phyloP scores from a whole-genome alignment of 2,888 invertebrate genomes.

The Hyposoter didymator region DNA sequence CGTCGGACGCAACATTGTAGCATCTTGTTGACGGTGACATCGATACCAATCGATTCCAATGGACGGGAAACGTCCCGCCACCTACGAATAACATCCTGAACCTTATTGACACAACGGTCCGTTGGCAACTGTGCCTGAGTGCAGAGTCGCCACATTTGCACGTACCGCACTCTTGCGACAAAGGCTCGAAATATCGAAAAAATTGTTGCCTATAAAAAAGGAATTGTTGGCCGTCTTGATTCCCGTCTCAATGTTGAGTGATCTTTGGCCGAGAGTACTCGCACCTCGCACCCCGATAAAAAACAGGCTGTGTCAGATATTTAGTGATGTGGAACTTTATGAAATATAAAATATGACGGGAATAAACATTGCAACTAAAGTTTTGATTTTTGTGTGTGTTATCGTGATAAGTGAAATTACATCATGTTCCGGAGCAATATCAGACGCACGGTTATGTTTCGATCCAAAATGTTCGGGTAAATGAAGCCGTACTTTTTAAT shows the following conservation, averaged over 20 bases:
- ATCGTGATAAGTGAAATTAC: constrained; percentile 74
- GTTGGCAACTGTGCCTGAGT: too few species aligned
- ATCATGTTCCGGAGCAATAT: constrained; percentile 82
- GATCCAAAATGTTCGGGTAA: constrained; percentile 90
- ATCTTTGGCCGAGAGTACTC: constrained; percentile 51
- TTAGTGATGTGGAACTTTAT: constrained; percentile 82
- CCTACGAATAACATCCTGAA: too few species aligned
- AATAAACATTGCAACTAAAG: constrained; percentile 74
- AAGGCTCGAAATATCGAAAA: not conserved
- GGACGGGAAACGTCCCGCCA: too few species aligned
- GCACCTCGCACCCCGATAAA: constrained; percentile 43
- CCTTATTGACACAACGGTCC: too few species aligned
- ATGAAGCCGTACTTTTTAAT: constrained; percentile 80
- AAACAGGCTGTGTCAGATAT: constrained; percentile 59
- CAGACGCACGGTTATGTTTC: constrained; percentile 90
- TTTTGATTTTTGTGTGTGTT: constrained; percentile 72
- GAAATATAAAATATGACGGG: constrained; percentile 80
- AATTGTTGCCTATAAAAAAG: not conserved
- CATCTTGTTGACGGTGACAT: too few species aligned
- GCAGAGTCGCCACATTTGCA: too few species aligned
- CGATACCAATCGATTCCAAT: too few species aligned
- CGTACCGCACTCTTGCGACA: not conserved
- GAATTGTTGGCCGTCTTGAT: not conserved
- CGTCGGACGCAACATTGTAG: too few species aligned
- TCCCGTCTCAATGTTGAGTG: constrained; percentile 48